These are phyloP conservation scores for Baronia brevicornis DNA, from an alignment of 2,888 invertebrate species.

Conservation along the genomic window DNA sequence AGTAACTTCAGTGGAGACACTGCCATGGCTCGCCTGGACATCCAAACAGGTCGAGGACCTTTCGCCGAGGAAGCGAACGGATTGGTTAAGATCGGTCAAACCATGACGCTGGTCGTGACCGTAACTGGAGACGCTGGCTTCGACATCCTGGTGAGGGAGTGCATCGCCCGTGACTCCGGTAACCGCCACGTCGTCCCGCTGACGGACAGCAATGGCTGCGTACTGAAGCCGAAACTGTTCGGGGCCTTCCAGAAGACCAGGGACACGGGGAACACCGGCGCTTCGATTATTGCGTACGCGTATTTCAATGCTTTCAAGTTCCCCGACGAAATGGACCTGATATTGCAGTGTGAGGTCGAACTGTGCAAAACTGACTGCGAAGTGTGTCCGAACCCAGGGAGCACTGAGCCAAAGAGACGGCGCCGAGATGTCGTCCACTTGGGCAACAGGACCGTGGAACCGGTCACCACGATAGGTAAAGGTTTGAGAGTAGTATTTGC, in stretches of 20 bases:
- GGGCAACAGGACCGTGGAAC: conserved; percentile 70
- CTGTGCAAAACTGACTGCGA: conserved; percentile 87
- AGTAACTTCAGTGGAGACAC: conserved; percentile 91
- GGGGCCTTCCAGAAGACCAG: conserved; percentile 88
- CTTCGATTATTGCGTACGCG: conserved; percentile 84
- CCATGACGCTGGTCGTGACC: conserved; percentile 86
- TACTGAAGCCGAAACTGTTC: conserved; percentile 85
- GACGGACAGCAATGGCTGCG: conserved; percentile 85
- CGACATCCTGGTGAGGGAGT: conserved; percentile 85
- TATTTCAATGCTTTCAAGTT: conserved; percentile 89
- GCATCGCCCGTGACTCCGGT: conserved; percentile 82
- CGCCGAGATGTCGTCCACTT: conserved; percentile 60
- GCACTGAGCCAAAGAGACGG: conserved; percentile 66
- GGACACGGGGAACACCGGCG: conserved; percentile 82
- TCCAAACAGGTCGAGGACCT: conserved; percentile 85
- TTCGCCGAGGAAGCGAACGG: conserved; percentile 85
- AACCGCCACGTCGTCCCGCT: conserved; percentile 79
- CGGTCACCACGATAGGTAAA: conserved; percentile 78
- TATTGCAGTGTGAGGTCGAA: conserved; percentile 88
- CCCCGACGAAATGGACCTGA: conserved; percentile 88
- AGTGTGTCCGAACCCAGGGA: conserved; percentile 81
- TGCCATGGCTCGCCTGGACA: conserved; percentile 85
- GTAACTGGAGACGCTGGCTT: conserved; percentile 87
- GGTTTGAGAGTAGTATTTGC: conserved; percentile 81
- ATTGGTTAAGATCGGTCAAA: conserved; percentile 86